Evolutionary conservation across 64 coral and sea anemone genomes (phyloP), one percentile per base, ranked within the genome.

Genomic region (Pocillopora verrucosa): DNA sequence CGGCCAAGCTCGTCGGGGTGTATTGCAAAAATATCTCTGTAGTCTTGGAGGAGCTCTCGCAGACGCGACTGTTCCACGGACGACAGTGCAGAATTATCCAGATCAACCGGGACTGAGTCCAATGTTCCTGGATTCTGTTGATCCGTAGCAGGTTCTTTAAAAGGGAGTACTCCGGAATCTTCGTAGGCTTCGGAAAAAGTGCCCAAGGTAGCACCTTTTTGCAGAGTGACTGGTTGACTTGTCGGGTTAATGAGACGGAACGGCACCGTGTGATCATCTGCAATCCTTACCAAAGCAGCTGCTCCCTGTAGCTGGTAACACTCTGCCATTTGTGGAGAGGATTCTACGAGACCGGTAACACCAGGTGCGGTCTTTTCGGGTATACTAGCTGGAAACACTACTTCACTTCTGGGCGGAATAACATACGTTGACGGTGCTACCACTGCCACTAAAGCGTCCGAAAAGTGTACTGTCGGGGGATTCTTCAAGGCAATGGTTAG

Each of bases 161-260:
- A 0, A 58, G 26, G 13, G 26, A 45, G 2, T 30, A 34, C 15
- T 61, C 41, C n/a, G 68, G 59, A 15, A 60, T 60, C 14, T 60
- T 1, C 25, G 38, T 76, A 15, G 19, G 22, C 22, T 22, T 4
- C 25, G 58, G 60, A 36, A 64, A 91, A 91, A 9, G 3, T 20
- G 20, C 89, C 89, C 11, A 91, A 34, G 14, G 45, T 91, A 17
- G 80, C 75, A 13, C 34, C 26, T 51, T 12, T 11, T 16, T 77
- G 84, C 13, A 86, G 13, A 0, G 34, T 61, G 3, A 86, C 60
- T 10, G 80, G 15, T 16, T 13, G 11, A 1, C 57, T 85, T 1
- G 72, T 67, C 14, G 89, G 89, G 65, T 84, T 91, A 34, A 86
- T 51, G 9, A 91, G 34, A 0, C 89, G 73, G 2, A 91, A 17